These are phyloP conservation scores for Stercorarius parasiticus DNA, from an alignment of 2,113 vertebrate genomes.

Conservation along the genomic window DNA sequence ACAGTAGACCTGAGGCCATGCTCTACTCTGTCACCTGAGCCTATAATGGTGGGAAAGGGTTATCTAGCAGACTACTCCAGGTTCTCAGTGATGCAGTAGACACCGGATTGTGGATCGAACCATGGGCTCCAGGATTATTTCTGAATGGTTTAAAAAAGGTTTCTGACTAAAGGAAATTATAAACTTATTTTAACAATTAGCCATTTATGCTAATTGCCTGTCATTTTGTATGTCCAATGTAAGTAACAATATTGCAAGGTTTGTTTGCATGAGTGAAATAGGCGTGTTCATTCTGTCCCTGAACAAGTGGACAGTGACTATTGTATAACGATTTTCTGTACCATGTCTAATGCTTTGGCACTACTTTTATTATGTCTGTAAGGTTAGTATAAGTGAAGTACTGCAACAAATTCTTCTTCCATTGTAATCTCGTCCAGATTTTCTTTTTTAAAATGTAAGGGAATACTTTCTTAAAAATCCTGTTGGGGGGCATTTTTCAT, in stretches of 20 bases:
- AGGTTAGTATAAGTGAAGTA: constrained; percentile 63
- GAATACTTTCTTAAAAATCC: constrained; percentile 60
- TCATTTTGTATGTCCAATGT: neutral
- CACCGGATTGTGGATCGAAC: neutral
- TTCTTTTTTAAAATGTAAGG: constrained; percentile 35
- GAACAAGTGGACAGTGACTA: neutral
- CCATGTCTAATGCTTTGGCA: constrained; percentile 58
- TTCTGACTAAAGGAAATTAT: constrained; percentile 29
- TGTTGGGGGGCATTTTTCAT: constrained; percentile 47
- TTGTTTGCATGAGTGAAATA: neutral
- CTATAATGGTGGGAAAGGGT: accelerated
- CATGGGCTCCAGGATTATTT: neutral
- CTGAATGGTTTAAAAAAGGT: neutral
- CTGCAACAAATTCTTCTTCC: constrained; percentile 64
- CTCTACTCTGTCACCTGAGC: neutral
- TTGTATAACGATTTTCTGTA: constrained; percentile 48
- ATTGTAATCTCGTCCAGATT: constrained; percentile 21
- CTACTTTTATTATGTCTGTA: constrained; percentile 73
- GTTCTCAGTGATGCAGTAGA: neutral
- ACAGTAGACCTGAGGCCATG: neutral
- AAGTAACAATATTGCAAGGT: constrained; percentile 40
- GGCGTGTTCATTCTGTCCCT: neutral
- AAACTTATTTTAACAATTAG: constrained; percentile 6
- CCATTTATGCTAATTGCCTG: neutral
- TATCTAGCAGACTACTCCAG: neutral